A percentile compares a stretch with the other conserved stretches of the same genome.
Conservation (phyloP, 2,797 vertebrate genomes). For the Phataginus tetradactyla region DNA sequence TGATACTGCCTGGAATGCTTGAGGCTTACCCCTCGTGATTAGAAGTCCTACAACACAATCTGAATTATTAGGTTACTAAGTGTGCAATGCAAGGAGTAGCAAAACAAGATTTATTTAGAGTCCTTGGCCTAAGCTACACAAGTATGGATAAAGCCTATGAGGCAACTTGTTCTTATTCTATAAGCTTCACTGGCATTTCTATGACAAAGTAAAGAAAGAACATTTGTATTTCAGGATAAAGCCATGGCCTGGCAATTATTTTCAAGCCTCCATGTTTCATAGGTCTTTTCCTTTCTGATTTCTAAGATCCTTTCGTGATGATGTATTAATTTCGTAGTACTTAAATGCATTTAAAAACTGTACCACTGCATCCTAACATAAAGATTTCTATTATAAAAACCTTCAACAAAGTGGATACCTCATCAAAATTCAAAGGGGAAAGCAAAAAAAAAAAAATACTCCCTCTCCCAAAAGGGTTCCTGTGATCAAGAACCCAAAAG, state of each 20-base stretch:
- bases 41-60: neutral
- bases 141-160: neutral
- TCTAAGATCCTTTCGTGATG: neutral
- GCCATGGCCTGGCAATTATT: neutral
- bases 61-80: neutral
- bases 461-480: neutral
- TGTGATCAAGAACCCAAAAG: conserved; percentile 1
- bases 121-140: neutral
- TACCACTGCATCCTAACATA: neutral
- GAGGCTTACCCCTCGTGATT: neutral
- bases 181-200: conserved; percentile 11
- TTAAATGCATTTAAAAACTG: conserved; percentile 14
- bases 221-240: conserved; percentile 24
- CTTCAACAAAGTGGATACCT: neutral
- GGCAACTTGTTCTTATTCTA: neutral
- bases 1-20: neutral
- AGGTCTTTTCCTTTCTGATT: neutral
- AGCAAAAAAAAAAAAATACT: neutral
- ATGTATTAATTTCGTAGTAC: neutral
- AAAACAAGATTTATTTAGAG: neutral
- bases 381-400: neutral
- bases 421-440: neutral
- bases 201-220: conserved; percentile 12
- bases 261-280: neutral
- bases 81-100: neutral